Evolutionary conservation across 2,888 invertebrate genomes (phyloP), one percentile per base, ranked within the genome.

Genomic region (Plebejus argus): DNA sequence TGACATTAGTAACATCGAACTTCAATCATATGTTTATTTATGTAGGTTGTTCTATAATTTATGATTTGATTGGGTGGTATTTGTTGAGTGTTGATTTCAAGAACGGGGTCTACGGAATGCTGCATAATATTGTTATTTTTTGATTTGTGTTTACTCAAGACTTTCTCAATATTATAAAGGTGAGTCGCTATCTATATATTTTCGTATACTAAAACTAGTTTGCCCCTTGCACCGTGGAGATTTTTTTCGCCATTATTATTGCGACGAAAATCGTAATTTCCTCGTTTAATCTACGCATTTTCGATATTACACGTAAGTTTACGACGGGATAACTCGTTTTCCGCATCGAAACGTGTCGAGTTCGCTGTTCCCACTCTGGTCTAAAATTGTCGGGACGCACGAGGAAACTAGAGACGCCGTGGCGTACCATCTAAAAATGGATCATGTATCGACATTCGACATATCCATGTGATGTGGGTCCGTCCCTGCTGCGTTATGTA

Each of bases 341-440:
- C 83, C 80, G 77, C 80, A 82, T 81, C 82, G 80, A 81, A 83
- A 82, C 83, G 83, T 85, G 84, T 82, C 81, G 83, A 83, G 83
- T 81, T 82, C 84, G 88, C 93, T 92, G 88, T 92, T 93, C 92
- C 91, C 93, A 91, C 90, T 88, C 87, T 89, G 86, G 88, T 91
- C 93, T 93, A 93, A 91, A 93, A 92, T 91, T 93, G 93, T 87
- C 88, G 85, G 86, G 89, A 88, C 91, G 89, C 89, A 87, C 89
- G 89, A 89, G 87, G 87, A 86, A 86, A 86, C 84, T 85, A 86
- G 87, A 83, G 88, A 88, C 90, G 90, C 86, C 86, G 87, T 87
- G 87, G 89, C 91, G 92, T 90, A 91, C 90, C 89, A 90, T 90
- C 93, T 94, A 94, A 90, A 90, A 90, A 92, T 92, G 93, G 93